These are phyloP conservation scores for Operophtera brumata DNA, from an alignment of 2,888 invertebrate genomes.

Conservation along the genomic window DNA sequence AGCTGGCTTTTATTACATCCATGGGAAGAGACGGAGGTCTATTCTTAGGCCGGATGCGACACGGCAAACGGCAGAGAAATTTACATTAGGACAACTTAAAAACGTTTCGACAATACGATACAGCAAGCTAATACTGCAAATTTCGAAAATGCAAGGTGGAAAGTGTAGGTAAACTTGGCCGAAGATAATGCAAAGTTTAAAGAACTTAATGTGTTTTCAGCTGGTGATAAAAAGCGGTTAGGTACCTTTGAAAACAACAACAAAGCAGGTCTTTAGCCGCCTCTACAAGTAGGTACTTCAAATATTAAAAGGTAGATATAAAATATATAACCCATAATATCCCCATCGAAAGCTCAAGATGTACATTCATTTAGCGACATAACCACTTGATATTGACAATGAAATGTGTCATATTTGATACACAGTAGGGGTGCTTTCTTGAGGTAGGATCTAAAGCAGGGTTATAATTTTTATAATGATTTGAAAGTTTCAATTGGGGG, in stretches of 20 bases:
- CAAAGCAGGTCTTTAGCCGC: conserved; percentile 13
- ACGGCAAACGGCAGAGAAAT: too few species aligned
- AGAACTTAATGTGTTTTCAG: conserved; percentile 2
- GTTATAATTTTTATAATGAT: conserved; percentile 4
- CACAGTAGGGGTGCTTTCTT: conserved; percentile 23
- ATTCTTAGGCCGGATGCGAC: too few species aligned
- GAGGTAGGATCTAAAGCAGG: neutral
- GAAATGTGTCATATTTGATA: conserved; percentile 60
- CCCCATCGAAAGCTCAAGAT: conserved; percentile 49
- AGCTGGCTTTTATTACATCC: too few species aligned
- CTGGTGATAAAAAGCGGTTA: conserved; percentile 10
- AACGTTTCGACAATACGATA: neutral
- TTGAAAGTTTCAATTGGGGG: conserved; percentile 1
- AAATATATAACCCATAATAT: conserved; percentile 32
- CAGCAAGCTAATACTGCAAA: neutral
- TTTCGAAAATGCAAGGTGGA: neutral
- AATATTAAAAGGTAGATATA: conserved; percentile 15
- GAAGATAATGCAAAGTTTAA: too few species aligned
- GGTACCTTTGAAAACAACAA: conserved; percentile 8
- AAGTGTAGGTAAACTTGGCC: too few species aligned
- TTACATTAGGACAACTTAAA: too few species aligned
- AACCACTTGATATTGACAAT: conserved; percentile 65
- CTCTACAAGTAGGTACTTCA: conserved; percentile 17
- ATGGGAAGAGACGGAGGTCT: too few species aligned
- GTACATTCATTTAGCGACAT: conserved; percentile 47